Percentiles rank a stretch among this genome's conserved stretches.
Conservation (phyloP, 2,797 vertebrate species). For the Bryconaethiops microstoma region DNA sequence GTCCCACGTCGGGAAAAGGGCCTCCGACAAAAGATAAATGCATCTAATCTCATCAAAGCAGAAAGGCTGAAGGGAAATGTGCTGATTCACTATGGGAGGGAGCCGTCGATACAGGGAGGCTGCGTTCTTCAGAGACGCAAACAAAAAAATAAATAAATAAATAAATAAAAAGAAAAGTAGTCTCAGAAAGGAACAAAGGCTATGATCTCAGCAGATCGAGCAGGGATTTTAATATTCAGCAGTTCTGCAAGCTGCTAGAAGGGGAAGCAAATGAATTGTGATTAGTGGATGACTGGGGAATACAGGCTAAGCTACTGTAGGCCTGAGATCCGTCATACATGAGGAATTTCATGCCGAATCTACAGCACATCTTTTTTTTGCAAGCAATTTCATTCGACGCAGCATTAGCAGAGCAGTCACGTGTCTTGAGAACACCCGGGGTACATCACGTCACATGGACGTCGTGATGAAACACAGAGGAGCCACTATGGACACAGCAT, state of each 20-base stretch:
- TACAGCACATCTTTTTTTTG: background rate
- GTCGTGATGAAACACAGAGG: constrained; percentile 65
- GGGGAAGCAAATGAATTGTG: background rate
- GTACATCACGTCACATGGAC: constrained; percentile 27
- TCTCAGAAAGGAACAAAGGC: background rate
- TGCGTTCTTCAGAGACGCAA: background rate
- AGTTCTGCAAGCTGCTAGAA: background rate
- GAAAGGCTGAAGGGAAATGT: constrained; percentile 14
- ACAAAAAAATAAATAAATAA: no score
- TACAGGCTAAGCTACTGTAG: background rate
- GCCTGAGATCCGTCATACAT: background rate
- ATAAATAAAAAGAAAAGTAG: no score
- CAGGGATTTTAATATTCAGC: constrained; percentile 14
- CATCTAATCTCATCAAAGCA: constrained; percentile 31
- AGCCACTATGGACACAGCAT: constrained; percentile 71
- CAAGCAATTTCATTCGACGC: constrained; percentile 18
- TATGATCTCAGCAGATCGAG: background rate
- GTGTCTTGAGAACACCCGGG: constrained; percentile 25
- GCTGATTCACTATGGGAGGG: constrained; percentile 34
- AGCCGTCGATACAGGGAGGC: background rate
- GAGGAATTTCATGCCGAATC: background rate
- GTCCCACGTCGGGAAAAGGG: background rate
- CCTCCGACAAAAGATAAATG: background rate
- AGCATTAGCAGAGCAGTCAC: constrained; percentile 33
- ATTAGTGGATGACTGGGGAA: background rate